phyloP scores from a whole-genome alignment of 2,113 vertebrate genomes.

The Parus major region DNA sequence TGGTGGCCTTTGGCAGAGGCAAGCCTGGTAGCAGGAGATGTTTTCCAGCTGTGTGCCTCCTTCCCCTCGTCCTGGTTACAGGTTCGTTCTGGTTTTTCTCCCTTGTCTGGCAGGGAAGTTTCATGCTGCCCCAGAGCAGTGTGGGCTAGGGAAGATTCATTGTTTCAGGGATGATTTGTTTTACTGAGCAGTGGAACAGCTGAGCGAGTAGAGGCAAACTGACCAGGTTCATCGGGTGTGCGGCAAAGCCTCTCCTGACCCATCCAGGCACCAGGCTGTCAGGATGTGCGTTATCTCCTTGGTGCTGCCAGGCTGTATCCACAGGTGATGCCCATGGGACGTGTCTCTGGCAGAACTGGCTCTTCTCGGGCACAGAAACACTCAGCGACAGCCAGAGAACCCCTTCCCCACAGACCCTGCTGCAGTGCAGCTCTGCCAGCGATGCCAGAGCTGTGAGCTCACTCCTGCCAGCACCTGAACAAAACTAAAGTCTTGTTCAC shows the following conservation, averaged over 20 bases:
- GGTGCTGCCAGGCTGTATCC: background rate
- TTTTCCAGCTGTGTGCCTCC: background rate
- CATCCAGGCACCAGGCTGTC: background rate
- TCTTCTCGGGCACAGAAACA: background rate
- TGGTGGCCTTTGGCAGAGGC: background rate
- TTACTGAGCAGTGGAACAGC: background rate
- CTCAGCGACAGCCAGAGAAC: background rate
- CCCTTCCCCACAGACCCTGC: rapidly evolving
- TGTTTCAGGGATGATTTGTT: rapidly evolving
- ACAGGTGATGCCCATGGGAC: background rate
- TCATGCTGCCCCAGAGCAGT: rapidly evolving
- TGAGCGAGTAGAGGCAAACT: rapidly evolving
- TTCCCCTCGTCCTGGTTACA: background rate
- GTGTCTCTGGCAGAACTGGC: background rate
- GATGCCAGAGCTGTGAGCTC: background rate
- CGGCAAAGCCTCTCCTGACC: rapidly evolving
- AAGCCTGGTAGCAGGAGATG: background rate
- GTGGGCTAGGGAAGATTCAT: background rate
- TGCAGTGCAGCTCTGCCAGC: rapidly evolving
- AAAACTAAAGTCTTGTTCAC: rapidly evolving
- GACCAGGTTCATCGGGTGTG: rapidly evolving
- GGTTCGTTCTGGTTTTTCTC: rapidly evolving
- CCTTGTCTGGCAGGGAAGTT: background rate
- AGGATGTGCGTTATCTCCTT: background rate
- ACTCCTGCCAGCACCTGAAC: rapidly evolving